Conservation (phyloP, 2,113 vertebrate species). For the Myodes glareolus region DNA sequence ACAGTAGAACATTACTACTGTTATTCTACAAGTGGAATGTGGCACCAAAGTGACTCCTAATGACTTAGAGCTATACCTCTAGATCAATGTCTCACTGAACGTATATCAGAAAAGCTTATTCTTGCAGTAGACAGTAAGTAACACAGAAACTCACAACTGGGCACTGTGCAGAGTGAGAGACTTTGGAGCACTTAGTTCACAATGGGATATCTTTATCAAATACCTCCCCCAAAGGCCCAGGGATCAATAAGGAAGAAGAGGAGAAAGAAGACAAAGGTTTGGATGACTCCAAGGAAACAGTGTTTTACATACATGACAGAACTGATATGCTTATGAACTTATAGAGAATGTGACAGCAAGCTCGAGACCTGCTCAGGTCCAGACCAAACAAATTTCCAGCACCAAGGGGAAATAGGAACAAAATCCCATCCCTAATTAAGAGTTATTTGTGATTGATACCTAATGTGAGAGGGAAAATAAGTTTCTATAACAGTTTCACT, state of each 20-base stretch:
- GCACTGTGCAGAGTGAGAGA: neutral
- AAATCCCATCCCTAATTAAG: too few relatives aligned
- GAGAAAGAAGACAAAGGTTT: neutral
- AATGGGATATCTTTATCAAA: neutral
- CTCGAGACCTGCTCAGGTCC: neutral
- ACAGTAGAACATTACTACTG: neutral
- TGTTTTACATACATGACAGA: neutral
- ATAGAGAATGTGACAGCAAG: neutral
- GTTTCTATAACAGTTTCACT: neutral
- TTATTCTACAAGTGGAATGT: neutral
- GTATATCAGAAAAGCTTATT: neutral
- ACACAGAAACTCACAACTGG: neutral
- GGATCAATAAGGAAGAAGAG: neutral
- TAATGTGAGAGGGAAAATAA: neutral
- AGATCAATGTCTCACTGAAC: neutral
- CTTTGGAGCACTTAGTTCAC: neutral
- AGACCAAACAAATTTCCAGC: neutral
- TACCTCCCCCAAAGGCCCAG: neutral
- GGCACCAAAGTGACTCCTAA: neutral
- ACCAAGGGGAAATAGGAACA: neutral
- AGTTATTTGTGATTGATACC: neutral
- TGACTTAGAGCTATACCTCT: neutral
- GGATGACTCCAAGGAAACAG: neutral
- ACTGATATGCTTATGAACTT: neutral
- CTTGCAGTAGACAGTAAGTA: neutral